Evolutionary conservation across 1,140 invertebrate species (phyloP), one percentile per base, ranked within the genome.

Genomic region (Palaemon carinicauda): DNA sequence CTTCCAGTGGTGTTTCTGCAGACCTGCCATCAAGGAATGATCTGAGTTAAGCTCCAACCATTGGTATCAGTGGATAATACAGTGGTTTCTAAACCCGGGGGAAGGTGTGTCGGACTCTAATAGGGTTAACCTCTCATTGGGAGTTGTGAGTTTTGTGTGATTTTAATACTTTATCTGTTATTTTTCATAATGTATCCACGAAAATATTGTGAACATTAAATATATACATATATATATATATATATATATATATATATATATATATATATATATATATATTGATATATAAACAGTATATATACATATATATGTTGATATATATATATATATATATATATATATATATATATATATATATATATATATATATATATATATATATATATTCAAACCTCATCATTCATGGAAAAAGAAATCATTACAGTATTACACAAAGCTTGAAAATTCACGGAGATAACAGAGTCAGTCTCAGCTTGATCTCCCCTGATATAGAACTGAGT

Each of bases 241-340:
- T 69, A 69, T 24, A 69, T 69, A 69, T 69, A 69, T 69, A 69
- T 69, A 69, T 69, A 21, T n/a, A 65, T 65, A 17, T 65, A 65
- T 21, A 65, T 65, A 65, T 21, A 65, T 24, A 65, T 65, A n/a
- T 65, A 1, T 65, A 5, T 65, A 5, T 65, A 1, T 65, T 1
- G 3, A 60, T 60, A 60, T 60, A 60, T 12, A 60, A n/a, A 60
- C 21, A 60, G 21, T 60, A 60, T 60, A 12, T 60, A 60, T 60
- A 60, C 3, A 4, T 60, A 60, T 60, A 60, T 60, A 60, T 24
- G 14, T 60, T 4, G 3, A 60, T 60, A 60, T 60, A 60, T 60
- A 60, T 60, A 60, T 60, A 60, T 60, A 60, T n/a, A 65, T 21
- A 65, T 65, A 21, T 21, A 65, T 65, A 65, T 21, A 65, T 65